Percentiles rank a stretch among this genome's conserved stretches.
These are phyloP conservation scores for Bombus huntii DNA, from an alignment of 1,140 invertebrate species.

Conservation along the genomic window DNA sequence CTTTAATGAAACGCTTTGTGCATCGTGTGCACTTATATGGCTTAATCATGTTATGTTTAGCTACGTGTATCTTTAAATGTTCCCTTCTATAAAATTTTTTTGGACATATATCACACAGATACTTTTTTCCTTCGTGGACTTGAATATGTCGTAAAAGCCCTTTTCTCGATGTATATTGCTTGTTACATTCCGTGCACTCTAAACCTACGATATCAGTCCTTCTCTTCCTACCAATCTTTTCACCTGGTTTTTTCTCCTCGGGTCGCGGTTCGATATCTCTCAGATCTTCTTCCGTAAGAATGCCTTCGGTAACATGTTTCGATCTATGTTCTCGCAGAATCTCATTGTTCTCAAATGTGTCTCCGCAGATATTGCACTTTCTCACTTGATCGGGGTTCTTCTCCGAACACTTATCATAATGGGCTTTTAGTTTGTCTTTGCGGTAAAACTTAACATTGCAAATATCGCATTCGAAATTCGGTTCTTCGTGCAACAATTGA, in stretches of 20 bases:
- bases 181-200: slow-evolving; percentile 84
- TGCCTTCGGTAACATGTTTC: slow-evolving; percentile 80
- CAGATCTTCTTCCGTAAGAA: slow-evolving; percentile 79
- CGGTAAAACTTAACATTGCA: slow-evolving; percentile 81
- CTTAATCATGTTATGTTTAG: slow-evolving; percentile 82
- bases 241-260: slow-evolving; percentile 73
- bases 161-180: slow-evolving; percentile 85
- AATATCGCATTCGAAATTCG: slow-evolving; percentile 82
- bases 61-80: slow-evolving; percentile 82
- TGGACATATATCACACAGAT: slow-evolving; percentile 86
- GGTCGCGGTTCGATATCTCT: slow-evolving; percentile 77
- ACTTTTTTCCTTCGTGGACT: slow-evolving; percentile 86
- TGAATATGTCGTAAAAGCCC: slow-evolving; percentile 85
- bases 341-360: slow-evolving; percentile 81
- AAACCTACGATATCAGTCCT: slow-evolving; percentile 80
- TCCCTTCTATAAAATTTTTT: slow-evolving; percentile 87
- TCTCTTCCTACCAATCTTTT: slow-evolving; percentile 76
- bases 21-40: slow-evolving; percentile 81
- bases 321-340: slow-evolving; percentile 77
- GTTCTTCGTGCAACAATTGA: slow-evolving; percentile 80
- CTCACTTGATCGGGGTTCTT: slow-evolving; percentile 81
- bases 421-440: slow-evolving; percentile 80
- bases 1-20: slow-evolving; percentile 81
- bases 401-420: slow-evolving; percentile 82
- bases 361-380: slow-evolving; percentile 81